These are phyloP conservation scores for Grapholita molesta DNA, from an alignment of 1,140 invertebrate species.

Conservation along the genomic window DNA sequence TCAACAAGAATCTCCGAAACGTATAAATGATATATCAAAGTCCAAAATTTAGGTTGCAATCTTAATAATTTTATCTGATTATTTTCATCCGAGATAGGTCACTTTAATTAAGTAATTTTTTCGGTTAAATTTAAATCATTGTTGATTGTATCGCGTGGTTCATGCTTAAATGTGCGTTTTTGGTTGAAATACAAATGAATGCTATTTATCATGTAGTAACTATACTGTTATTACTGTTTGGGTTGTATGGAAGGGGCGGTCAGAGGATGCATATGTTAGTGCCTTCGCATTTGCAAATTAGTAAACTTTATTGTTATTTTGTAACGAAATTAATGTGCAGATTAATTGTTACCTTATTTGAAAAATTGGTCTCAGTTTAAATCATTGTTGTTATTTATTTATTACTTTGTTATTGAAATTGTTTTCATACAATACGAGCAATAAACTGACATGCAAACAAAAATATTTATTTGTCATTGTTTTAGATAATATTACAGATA, in stretches of 20 bases:
- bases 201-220: conserved; percentile 5
- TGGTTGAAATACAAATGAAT: conserved; percentile 14
- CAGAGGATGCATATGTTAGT: not conserved
- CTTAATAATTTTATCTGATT: conserved; percentile 60
- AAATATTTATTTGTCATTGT: too few species aligned
- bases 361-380: not conserved
- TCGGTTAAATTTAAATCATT: conserved; percentile 25
- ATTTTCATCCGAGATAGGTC: conserved; percentile 21
- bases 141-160: conserved; percentile 28
- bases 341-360: not conserved
- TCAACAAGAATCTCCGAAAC: conserved; percentile 31
- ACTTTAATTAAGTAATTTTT: conserved; percentile 54
- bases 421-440: not conserved
- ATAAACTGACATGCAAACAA: too few species aligned
- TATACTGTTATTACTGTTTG: conserved; percentile 9
- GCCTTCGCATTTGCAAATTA: not conserved
- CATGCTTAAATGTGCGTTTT: conserved; percentile 13
- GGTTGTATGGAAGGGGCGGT: not conserved
- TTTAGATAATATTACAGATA: too few species aligned
- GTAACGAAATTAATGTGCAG: not conserved
- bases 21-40: conserved; percentile 62
- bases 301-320: not conserved
- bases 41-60: conserved; percentile 55
- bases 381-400: not conserved
- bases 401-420: not conserved